Evolutionary conservation across 2,888 invertebrate species (phyloP).

Genomic region (Elmis aenea): DNA sequence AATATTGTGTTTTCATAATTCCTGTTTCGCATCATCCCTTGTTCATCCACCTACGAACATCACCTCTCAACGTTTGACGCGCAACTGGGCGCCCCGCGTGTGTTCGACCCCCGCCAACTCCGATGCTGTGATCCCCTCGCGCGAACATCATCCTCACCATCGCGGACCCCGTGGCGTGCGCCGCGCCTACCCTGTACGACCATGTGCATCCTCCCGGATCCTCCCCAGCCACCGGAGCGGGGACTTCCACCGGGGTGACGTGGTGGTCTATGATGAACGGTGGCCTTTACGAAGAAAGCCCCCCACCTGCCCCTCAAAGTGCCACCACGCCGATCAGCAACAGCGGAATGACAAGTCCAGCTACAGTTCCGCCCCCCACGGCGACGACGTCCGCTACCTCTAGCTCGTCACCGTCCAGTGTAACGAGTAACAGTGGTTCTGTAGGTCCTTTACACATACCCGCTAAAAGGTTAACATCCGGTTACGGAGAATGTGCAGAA

Average conservation of each 20-base stretch:
- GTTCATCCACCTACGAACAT: constrained; percentile 22
- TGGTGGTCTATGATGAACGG: constrained; percentile 85
- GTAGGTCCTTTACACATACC: constrained; percentile 84
- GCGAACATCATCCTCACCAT: constrained; percentile 55
- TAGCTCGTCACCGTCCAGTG: constrained; percentile 56
- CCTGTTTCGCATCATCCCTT: constrained; percentile 17
- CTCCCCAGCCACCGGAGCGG: constrained; percentile 76
- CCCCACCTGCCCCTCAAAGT: constrained; percentile 53
- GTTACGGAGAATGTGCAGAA: constrained; percentile 52
- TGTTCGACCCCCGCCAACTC: constrained; percentile 20
- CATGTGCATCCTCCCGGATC: constrained; percentile 67
- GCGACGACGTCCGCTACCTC: constrained; percentile 65
- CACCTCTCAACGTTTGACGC: constrained; percentile 28
- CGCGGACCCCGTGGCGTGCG: constrained; percentile 75
- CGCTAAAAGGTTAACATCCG: constrained; percentile 66
- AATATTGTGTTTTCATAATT: constrained; percentile 19
- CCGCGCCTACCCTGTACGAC: constrained; percentile 73
- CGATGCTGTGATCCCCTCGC: constrained; percentile 42
- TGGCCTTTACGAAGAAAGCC: constrained; percentile 70
- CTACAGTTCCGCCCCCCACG: constrained; percentile 50
- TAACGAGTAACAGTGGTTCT: constrained; percentile 62
- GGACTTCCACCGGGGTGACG: constrained; percentile 78
- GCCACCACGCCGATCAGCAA: constrained; percentile 52
- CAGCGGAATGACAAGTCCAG: constrained; percentile 50
- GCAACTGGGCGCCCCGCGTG: constrained; percentile 22